Evolutionary conservation across 1,140 invertebrate genomes (phyloP).

Genomic region (Rhagoletis zephyria): DNA sequence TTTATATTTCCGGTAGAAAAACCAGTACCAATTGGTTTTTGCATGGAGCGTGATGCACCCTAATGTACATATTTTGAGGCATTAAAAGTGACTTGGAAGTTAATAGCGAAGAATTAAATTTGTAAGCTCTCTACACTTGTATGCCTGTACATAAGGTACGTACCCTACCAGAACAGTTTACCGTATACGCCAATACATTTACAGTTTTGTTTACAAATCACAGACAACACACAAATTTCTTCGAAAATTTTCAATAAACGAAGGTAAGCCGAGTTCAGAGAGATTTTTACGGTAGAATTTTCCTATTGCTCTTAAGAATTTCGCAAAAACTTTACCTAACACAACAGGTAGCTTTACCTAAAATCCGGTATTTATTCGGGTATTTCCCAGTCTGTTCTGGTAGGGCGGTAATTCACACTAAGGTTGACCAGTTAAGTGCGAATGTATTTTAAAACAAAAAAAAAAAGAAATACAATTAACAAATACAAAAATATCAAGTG

Average conservation of each 20-base stretch:
- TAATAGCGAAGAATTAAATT: neutral
- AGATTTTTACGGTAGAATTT: no score
- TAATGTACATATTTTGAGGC: neutral
- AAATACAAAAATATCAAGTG: slow-evolving; percentile 1
- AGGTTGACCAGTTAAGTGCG: neutral
- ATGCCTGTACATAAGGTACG: neutral
- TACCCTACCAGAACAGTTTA: neutral
- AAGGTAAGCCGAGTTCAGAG: neutral
- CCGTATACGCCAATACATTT: no score
- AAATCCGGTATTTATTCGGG: no score
- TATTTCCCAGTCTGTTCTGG: no score
- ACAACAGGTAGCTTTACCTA: no score
- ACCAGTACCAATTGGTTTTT: no score
- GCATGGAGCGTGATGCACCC: no score
- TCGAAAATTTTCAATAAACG: neutral
- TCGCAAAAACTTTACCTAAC: no score
- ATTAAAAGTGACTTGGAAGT: neutral
- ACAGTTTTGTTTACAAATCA: no score
- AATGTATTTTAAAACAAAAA: neutral
- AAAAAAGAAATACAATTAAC: neutral
- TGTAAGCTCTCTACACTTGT: neutral
- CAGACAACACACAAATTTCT: neutral
- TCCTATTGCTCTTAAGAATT: no score
- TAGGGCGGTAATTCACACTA: neutral
- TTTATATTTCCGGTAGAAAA: no score